Conservation (phyloP, 2,797 vertebrate species). For the Parauchenoglanis punctatus region DNA sequence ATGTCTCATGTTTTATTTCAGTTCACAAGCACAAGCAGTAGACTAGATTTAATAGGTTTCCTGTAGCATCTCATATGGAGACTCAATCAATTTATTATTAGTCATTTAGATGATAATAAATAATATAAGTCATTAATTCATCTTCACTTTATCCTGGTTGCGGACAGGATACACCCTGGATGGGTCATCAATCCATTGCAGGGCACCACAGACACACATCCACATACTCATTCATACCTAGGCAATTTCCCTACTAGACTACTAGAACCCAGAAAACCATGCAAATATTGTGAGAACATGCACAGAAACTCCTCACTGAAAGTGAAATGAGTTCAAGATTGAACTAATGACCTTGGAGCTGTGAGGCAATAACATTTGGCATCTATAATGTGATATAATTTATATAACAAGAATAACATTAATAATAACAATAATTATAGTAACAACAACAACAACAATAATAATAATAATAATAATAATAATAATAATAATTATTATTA, state of each 20-base stretch:
- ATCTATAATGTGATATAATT: background rate
- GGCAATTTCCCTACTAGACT: background rate
- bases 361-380: background rate
- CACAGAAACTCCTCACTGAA: background rate
- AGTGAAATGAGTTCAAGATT: background rate
- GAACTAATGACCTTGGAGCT: background rate
- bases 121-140: conserved; percentile 7
- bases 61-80: background rate
- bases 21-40: background rate
- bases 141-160: background rate
- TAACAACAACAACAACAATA: background rate
- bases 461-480: background rate
- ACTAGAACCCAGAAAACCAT: background rate
- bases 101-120: background rate
- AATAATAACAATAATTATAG: background rate
- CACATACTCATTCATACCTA: background rate
- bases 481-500: background rate
- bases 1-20: background rate
- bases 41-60: background rate
- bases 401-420: background rate
- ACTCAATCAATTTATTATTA: background rate
- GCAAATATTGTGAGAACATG: background rate
- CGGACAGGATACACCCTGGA: background rate
- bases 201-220: background rate
- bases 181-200: background rate